These are phyloP conservation scores for Apostichopus californicus DNA, from an alignment of 35 echinoderm and acorn worm species.

Conservation along the genomic window DNA sequence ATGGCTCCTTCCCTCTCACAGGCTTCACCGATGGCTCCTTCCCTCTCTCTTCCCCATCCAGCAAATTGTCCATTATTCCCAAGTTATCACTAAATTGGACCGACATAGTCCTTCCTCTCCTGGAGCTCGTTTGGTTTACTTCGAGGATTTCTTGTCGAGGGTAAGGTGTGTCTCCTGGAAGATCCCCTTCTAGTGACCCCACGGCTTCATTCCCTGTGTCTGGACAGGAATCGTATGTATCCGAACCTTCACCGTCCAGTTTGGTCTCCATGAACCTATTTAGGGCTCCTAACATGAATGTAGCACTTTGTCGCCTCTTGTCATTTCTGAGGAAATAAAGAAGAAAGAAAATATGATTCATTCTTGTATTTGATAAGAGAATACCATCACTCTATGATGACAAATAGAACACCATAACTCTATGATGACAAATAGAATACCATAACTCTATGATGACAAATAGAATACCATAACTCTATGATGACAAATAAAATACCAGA, in stretches of 20 bases:
- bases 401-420: too few species aligned
- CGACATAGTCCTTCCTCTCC: conserved; percentile 7
- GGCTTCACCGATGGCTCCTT: background rate
- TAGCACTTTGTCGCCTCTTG: conserved; percentile 20
- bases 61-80: background rate
- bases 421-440: too few species aligned
- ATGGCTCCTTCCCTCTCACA: background rate
- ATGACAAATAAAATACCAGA: too few species aligned
- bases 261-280: conserved; percentile 40
- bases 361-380: too few species aligned
- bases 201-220: background rate
- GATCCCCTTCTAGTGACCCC: background rate
- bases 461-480: too few species aligned
- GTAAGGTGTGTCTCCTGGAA: background rate
- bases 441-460: too few species aligned
- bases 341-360: background rate
- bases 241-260: background rate
- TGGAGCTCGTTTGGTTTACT: background rate
- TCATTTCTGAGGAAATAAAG: conserved; percentile 25
- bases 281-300: conserved; percentile 26
- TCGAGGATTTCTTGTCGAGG: background rate
- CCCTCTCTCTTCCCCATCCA: background rate
- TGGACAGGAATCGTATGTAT: background rate
- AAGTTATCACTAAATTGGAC: conserved; percentile 12
- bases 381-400: too few species aligned